These are phyloP conservation scores for Micoletzkya japonica DNA, from an alignment of 2,888 invertebrate genomes.

Conservation along the genomic window DNA sequence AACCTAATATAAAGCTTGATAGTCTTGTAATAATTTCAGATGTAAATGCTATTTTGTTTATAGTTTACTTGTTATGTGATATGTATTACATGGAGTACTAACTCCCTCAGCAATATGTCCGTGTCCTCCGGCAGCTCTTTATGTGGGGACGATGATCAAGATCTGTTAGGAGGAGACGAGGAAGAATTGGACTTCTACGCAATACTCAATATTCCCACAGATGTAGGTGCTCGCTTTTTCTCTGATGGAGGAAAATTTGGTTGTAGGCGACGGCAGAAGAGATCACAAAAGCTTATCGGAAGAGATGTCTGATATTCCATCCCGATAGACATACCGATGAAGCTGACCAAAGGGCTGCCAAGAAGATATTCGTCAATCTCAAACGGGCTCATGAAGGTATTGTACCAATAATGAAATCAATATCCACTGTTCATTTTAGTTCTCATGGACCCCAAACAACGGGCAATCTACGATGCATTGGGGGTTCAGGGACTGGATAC, in stretches of 20 bases:
- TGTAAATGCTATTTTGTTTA: too few relatives aligned
- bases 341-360: conserved; percentile 82
- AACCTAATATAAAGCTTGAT: too few relatives aligned
- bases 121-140: conserved; percentile 45
- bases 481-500: conserved; percentile 89
- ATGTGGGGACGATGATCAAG: conserved; percentile 44
- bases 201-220: conserved; percentile 56
- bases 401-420: conserved; percentile 8
- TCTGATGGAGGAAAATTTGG: not conserved
- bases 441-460: conserved; percentile 85
- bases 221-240: conserved; percentile 41
- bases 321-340: conserved; percentile 89
- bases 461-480: conserved; percentile 88
- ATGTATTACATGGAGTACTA: too few relatives aligned
- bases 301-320: conserved; percentile 88
- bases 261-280: conserved; percentile 86
- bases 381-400: conserved; percentile 89
- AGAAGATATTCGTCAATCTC: conserved; percentile 86
- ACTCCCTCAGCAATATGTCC: too few relatives aligned
- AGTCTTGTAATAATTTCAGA: too few relatives aligned
- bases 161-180: conserved; percentile 47
- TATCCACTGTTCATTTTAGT: conserved; percentile 69
- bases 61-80: too few relatives aligned
- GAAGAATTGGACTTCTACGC: conserved; percentile 62
- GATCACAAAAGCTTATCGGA: conserved; percentile 88